Percentiles rank a stretch among this genome's conserved stretches.
phyloP scores from a whole-genome alignment of 64 coral and sea anemone species.

The Montipora efflorescens region DNA sequence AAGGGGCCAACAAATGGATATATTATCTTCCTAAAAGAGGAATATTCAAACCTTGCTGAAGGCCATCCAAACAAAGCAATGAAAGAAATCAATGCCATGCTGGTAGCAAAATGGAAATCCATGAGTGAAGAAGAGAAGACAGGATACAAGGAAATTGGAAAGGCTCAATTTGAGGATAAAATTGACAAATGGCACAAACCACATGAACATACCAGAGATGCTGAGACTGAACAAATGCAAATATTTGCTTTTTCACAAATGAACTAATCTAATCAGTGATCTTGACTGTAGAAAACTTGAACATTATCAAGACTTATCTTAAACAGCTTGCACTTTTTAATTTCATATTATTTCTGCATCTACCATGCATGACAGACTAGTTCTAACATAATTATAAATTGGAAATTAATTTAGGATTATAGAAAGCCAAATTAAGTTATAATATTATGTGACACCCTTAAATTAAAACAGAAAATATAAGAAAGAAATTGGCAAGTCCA shows the following conservation, averaged over 20 bases:
- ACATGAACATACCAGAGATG: slow-evolving; percentile 11
- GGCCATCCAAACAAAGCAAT: slow-evolving; percentile 4
- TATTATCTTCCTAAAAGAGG: slow-evolving; percentile 43
- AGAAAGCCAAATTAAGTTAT: no score
- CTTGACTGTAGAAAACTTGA: slow-evolving; percentile 15
- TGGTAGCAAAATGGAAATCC: slow-evolving; percentile 27
- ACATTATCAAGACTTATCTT: not conserved
- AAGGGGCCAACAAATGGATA: no score
- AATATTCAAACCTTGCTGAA: not conserved
- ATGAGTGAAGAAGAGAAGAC: slow-evolving; percentile 33
- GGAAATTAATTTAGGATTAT: no score
- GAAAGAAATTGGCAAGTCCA: no score
- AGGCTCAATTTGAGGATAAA: slow-evolving; percentile 41
- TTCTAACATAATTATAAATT: no score
- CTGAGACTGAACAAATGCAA: slow-evolving; percentile 6
- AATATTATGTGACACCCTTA: no score
- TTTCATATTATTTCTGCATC: no score
- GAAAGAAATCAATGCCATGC: slow-evolving; percentile 49
- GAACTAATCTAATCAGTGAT: slow-evolving; percentile 19
- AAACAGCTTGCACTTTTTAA: no score
- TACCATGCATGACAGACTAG: no score
- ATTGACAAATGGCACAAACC: slow-evolving; percentile 39
- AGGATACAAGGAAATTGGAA: slow-evolving; percentile 42
- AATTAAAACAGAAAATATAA: no score
- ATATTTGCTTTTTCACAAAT: slow-evolving; percentile 45